Evolutionary conservation across 2,113 vertebrate genomes (phyloP), one percentile per base, ranked within the genome.

Genomic region (Tringa solitaria): DNA sequence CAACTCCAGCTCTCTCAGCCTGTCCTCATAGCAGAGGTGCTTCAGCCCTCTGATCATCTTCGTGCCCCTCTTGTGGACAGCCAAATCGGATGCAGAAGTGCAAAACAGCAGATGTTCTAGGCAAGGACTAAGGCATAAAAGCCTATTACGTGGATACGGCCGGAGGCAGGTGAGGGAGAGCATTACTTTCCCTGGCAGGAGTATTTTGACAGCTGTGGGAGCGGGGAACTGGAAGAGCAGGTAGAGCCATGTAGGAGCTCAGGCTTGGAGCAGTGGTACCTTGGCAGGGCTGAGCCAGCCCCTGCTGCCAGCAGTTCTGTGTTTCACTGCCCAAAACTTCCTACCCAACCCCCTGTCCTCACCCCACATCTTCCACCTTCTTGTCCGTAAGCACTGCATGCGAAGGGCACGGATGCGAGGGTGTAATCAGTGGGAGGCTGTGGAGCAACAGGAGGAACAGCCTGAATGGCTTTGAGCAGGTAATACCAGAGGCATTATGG

Each of bases 161-260:
- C 67, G 70, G 63, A 61, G 82, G 82, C 87, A 74, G 87, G 57
- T 30, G 50, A 76, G 28, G 50, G 20, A 83, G 56, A 86, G 80
- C 14, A 2, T 59, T 88, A 18, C 89, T 33, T 43, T 69, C 70
- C 89, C 56, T 91, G 78, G 81, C 73, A 84, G 48, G 33, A 59
- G 65, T 22, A 77, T 61, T 96, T 46, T 92, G 79, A 35, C 75
- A 90, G 80, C 79, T 83, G 90, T 86, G 92, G 69, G 88, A 93
- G 57, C 70, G 27, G 59, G 70, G 70, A 93, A 67, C 75, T 48
- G 93, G 90, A 89, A 74, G 64, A 92, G 92, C 92, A 89, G 68
- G 93, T 35, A 51, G 63, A 70, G 87, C 83, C 1, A 1, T 14
- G 81, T 9, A 32, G 70, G 87, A 87, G 57, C 54, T 56, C 11